Conservation (phyloP, 2,888 invertebrate species). For the Hofmannophila pseudospretella region DNA sequence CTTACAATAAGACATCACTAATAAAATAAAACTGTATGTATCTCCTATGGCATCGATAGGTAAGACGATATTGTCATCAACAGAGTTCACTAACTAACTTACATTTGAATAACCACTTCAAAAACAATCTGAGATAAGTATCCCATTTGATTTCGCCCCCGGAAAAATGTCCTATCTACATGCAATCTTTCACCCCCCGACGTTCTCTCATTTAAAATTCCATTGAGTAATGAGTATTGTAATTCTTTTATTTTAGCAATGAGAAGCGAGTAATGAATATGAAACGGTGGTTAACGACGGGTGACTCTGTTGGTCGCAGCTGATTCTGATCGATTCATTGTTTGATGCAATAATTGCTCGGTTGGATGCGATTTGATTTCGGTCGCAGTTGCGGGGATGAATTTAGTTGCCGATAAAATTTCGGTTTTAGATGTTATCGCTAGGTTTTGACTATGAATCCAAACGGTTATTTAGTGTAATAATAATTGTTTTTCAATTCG, state of each 20-base stretch:
- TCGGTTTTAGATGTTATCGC: slow-evolving; percentile 2
- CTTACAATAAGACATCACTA: no score
- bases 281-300: slow-evolving; percentile 32
- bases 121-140: slow-evolving; percentile 58
- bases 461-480: neutral
- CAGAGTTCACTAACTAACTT: slow-evolving; percentile 32
- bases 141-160: slow-evolving; percentile 30
- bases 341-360: slow-evolving; percentile 46
- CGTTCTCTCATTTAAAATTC: slow-evolving; percentile 3
- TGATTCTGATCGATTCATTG: slow-evolving; percentile 51
- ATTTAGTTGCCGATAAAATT: slow-evolving; percentile 7
- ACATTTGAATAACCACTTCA: slow-evolving; percentile 54
- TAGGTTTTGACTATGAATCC: slow-evolving; percentile 1
- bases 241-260: slow-evolving; percentile 14
- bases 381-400: slow-evolving; percentile 24
- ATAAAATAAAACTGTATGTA: no score
- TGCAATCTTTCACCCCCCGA: slow-evolving; percentile 35
- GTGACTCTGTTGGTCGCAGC: slow-evolving; percentile 16
- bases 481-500: no score
- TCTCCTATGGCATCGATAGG: no score
- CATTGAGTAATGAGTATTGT: slow-evolving; percentile 13
- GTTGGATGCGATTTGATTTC: slow-evolving; percentile 36
- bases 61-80: no score
- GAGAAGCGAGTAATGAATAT: slow-evolving; percentile 30
- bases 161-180: slow-evolving; percentile 24